These are phyloP conservation scores for Cariama cristata DNA, from an alignment of 2,113 vertebrate genomes.

Conservation along the genomic window DNA sequence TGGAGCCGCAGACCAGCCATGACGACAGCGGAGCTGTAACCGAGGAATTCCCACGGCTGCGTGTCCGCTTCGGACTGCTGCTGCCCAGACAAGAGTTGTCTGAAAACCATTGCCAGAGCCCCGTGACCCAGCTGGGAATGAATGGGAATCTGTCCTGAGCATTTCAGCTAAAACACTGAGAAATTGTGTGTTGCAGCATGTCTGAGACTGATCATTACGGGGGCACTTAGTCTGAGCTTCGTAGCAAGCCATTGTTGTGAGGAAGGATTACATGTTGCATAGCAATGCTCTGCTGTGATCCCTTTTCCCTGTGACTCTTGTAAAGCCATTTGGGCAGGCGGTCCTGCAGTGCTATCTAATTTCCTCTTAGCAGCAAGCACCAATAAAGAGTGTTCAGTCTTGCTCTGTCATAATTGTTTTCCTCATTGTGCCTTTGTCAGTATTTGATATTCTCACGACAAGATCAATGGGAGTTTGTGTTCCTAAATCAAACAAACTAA, in stretches of 20 bases:
- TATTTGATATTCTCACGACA: background rate
- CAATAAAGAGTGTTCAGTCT: background rate
- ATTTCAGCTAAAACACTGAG: slow-evolving; percentile 64
- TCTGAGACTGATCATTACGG: slow-evolving; percentile 52
- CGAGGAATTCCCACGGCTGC: slow-evolving; percentile 48
- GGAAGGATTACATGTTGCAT: slow-evolving; percentile 63
- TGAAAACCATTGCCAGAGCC: slow-evolving; percentile 35
- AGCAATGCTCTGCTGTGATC: slow-evolving; percentile 69
- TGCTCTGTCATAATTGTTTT: background rate
- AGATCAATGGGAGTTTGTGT: background rate
- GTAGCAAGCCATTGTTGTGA: slow-evolving; percentile 37
- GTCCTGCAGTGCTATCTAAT: slow-evolving; percentile 15
- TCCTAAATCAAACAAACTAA: background rate
- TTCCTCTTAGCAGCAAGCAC: background rate
- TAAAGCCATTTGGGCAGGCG: slow-evolving; percentile 17
- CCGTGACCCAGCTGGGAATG: slow-evolving; percentile 68
- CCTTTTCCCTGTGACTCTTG: slow-evolving; percentile 18
- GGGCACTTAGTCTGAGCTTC: slow-evolving; percentile 62
- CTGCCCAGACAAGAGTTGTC: slow-evolving; percentile 63
- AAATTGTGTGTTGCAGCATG: slow-evolving; percentile 63
- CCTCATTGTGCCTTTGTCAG: background rate
- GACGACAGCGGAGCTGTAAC: slow-evolving; percentile 19
- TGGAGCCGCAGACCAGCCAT: slow-evolving; percentile 26
- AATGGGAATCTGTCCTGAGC: slow-evolving; percentile 66
- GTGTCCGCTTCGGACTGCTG: slow-evolving; percentile 22